Base-by-base conservation (phyloP, 2,113 vertebrate species). In the Pygoscelis antarcticus region DNA sequence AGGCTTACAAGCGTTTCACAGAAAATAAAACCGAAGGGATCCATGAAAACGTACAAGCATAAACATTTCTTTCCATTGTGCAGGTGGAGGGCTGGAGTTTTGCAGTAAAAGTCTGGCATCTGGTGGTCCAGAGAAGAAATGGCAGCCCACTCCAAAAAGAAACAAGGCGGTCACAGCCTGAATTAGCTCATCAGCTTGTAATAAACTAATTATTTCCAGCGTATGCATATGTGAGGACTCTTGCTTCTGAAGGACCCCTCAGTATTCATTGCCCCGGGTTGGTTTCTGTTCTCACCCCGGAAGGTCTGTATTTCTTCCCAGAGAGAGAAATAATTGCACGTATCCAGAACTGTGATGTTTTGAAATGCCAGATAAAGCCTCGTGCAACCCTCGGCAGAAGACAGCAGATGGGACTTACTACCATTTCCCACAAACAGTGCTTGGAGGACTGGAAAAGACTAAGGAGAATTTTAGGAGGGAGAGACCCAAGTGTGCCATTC, bases 71-170 rank as follows among this genome's bases (percentile, higher is more conserved):
- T 58, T 51, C 68, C 52, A 36, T 69, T 54, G 66, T 58, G 52
- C 80, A 26, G 61, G 21, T 3, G 11, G 40, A 75, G 38, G 58
- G 58, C 32, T 77, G 89, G 69, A 95, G 97, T 98, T 98, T 94
- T 93, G 96, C 97, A 98, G 98, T 97, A 97, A 87, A 98, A 97
- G 97, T 94, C 97, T 98, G 98, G 97, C 98, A 98, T 98, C 98
- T 98, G 98, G 97, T 98, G 98, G 98, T 62, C 34, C 60, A 6
- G 23, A 23, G 30, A 19, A 87, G 81, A 92, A 92, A 94, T 34
- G 58, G 69, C 96, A 98, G 71, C 51, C 34, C 42, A 10, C 36
- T 70, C 49, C 64, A n/a, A 36, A 64, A n/a, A 72, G 34, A 57
- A 27, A 83, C n/a, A 40, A 71, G 13, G 30, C 4, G 2, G 23